Conservation (phyloP, 30 jellyfish, hydroid and myxozoan genomes). For the Aurelia aurita complex sp. Pacific region DNA sequence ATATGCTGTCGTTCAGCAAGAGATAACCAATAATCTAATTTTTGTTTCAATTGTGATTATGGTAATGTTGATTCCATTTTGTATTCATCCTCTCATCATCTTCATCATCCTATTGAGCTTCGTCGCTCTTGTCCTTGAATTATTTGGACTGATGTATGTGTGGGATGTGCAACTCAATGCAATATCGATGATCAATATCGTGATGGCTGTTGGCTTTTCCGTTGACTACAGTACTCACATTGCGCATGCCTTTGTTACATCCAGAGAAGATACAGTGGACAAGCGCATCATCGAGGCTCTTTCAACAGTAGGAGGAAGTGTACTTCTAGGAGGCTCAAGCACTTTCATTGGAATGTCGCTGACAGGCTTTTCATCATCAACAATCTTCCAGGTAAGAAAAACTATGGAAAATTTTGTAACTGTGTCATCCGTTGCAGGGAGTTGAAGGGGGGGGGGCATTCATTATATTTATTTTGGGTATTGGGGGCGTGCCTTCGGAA, state of each 20-base stretch:
- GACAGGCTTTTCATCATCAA: constrained; percentile 64
- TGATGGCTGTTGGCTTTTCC: constrained; percentile 95
- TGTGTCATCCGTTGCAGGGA: no score
- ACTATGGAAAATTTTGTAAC: neutral
- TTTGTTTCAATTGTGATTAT: constrained; percentile 68
- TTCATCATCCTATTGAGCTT: constrained; percentile 71
- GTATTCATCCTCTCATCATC: constrained; percentile 77
- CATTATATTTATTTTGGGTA: no score
- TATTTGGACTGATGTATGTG: constrained; percentile 87
- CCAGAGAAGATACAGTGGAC: constrained; percentile 67
- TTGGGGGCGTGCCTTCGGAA: no score
- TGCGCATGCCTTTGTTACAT: constrained; percentile 89
- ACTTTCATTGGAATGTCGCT: constrained; percentile 72
- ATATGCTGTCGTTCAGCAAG: constrained; percentile 71
- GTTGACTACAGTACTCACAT: constrained; percentile 97
- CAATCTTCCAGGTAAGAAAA: constrained; percentile 56
- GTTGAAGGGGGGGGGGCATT: no score
- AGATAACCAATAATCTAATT: constrained; percentile 61
- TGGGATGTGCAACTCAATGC: constrained; percentile 92
- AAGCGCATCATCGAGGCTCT: constrained; percentile 78
- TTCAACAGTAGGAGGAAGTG: constrained; percentile 91
- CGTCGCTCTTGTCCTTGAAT: constrained; percentile 64
- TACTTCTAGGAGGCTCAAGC: constrained; percentile 88
- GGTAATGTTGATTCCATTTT: constrained; percentile 75
- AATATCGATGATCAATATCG: constrained; percentile 85